Conservation (phyloP, 2,888 invertebrate genomes). For the Cryptocheilus praepositus region DNA sequence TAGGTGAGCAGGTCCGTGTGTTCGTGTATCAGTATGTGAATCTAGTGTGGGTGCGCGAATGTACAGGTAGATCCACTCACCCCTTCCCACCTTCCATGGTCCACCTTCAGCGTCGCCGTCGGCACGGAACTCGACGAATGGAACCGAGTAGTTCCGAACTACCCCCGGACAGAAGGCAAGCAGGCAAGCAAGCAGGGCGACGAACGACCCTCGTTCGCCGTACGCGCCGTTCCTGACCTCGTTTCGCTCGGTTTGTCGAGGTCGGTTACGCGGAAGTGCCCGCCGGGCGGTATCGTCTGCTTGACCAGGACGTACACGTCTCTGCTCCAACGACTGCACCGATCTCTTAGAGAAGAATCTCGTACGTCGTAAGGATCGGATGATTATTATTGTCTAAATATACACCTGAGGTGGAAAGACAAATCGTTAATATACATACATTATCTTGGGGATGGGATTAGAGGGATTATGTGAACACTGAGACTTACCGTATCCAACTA, state of each 20-base stretch:
- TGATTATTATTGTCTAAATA: no score
- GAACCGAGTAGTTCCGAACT: constrained; percentile 58
- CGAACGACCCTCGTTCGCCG: constrained; percentile 49
- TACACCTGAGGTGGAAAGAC: no score
- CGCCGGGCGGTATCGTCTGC: constrained; percentile 17
- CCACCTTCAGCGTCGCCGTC: constrained; percentile 19
- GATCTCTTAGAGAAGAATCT: no score
- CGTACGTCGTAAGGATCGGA: no score
- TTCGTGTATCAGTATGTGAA: constrained; percentile 14
- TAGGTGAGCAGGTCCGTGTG: background rate
- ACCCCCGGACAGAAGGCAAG: constrained; percentile 38
- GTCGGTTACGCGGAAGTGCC: constrained; percentile 66
- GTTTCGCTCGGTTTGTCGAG: constrained; percentile 66
- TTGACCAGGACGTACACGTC: background rate
- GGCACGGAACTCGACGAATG: constrained; percentile 43
- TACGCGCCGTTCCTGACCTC: constrained; percentile 68
- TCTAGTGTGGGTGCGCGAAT: constrained; percentile 5
- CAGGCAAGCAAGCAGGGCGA: constrained; percentile 23
- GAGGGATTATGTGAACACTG: no score
- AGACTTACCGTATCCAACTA: no score
- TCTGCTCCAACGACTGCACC: no score
- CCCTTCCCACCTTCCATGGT: constrained; percentile 2
- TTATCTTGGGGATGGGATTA: no score
- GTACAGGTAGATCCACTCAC: constrained; percentile 1
- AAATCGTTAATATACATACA: no score